phyloP scores from a whole-genome alignment of 2,113 vertebrate species.

The Ageneiosus marmoratus region DNA sequence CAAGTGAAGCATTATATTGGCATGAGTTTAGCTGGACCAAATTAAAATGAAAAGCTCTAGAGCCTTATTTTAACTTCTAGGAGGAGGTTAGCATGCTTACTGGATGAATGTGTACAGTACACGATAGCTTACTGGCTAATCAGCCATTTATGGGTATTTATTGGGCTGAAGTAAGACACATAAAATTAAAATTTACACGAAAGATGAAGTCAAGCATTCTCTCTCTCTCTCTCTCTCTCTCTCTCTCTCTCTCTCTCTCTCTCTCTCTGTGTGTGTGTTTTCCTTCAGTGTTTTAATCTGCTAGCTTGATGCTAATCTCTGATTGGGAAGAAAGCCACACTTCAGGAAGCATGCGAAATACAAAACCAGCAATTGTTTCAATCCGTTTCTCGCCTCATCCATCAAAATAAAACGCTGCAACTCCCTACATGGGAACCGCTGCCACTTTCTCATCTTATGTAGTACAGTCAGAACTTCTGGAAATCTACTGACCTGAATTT shows the following conservation, averaged over 20 bases:
- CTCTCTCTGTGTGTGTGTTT: background rate
- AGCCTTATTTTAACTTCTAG: background rate
- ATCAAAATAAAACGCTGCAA: constrained; percentile 10
- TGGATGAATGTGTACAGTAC: background rate
- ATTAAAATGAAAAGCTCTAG: background rate
- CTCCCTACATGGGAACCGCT: background rate
- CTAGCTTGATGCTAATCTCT: background rate
- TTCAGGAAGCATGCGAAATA: constrained; percentile 29
- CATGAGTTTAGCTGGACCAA: background rate
- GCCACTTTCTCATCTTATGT: background rate
- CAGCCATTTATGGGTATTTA: background rate
- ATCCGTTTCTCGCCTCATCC: constrained; percentile 4
- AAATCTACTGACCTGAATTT: background rate
- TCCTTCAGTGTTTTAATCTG: background rate
- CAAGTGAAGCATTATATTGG: background rate
- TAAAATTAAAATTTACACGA: background rate
- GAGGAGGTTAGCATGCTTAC: background rate
- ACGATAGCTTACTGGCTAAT: background rate
- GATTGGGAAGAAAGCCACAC: constrained; percentile 19
- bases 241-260: background rate
- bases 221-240: too few species aligned
- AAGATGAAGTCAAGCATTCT: too few species aligned
- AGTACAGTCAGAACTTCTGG: background rate
- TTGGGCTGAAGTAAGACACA: background rate
- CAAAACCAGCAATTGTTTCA: constrained; percentile 22